Evolutionary conservation across 2,888 invertebrate genomes (phyloP).

Genomic region (Mesopsocus fuscifrons): DNA sequence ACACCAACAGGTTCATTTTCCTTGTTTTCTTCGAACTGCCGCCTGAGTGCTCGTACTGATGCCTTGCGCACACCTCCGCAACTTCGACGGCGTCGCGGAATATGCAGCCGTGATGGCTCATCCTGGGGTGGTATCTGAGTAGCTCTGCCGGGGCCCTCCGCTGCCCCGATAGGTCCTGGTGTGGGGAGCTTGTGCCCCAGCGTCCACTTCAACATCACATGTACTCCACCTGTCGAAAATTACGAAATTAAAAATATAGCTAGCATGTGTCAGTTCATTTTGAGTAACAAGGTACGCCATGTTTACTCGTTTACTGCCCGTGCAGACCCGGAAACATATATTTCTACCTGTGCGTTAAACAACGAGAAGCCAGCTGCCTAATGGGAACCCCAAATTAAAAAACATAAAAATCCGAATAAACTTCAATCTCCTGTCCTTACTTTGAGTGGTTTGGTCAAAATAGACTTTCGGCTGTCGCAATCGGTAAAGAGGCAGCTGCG

Average conservation of each 20-base stretch:
- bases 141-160: conserved; percentile 14
- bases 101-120: conserved; percentile 8
- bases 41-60: not conserved
- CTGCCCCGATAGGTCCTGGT: conserved; percentile 1
- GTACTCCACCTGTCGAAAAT: conserved; percentile 6
- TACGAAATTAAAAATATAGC: not conserved
- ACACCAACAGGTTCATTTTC: conserved; percentile 11
- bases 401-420: not conserved
- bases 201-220: conserved; percentile 21
- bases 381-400: not conserved
- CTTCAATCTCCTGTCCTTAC: no score
- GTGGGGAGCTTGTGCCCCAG: conserved; percentile 17
- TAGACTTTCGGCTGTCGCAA: no score
- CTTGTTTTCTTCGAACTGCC: conserved; percentile 8
- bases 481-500: no score
- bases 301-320: no score
- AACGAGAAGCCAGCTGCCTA: no score
- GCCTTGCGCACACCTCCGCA: conserved; percentile 8
- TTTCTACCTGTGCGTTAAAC: no score
- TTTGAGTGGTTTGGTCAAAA: no score
- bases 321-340: no score
- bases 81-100: conserved; percentile 13
- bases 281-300: no score
- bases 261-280: no score
- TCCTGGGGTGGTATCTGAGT: conserved; percentile 5